Evolutionary conservation across 1,140 invertebrate species (phyloP), one percentile per base, ranked within the genome.

Genomic region (Drosophila nigrodunni): DNA sequence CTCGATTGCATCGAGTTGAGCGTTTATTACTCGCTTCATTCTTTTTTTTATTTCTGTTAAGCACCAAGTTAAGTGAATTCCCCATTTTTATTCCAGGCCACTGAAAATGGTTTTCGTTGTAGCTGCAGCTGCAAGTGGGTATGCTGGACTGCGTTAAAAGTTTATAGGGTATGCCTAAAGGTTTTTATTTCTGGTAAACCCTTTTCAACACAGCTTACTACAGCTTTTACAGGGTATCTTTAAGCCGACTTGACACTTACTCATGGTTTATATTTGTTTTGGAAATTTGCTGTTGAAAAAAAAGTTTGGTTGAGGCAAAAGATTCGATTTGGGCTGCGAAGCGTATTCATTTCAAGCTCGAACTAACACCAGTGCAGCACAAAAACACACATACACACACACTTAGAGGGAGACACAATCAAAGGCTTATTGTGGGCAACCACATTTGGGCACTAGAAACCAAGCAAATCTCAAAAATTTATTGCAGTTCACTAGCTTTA

Each of bases 391-490:
- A 41, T 49, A 34, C 13, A 54, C 43, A 13, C 30, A 21, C 6
- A 34, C 49, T 8, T 3, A 30, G 25, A 30, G 25, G 25, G 25
- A 47, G 7, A 54, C 4, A 43, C n/a, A 44, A 13, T 69, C 34
- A 62, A 49, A 60, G 37, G 59, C 49, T 61, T 21, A 61, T 74
- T 62, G 57, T 69, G 67, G 67, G 7, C 41, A 60, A 62, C 50
- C 71, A 10, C 35, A 60, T 44, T 64, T 52, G 37, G 35, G 37
- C 30, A 18, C 37, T 41, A 60, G 46, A 68, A 68, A 18, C 37
- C 59, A 35, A 25, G 21, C 13, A 54, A 71, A 75, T 75, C 73
- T 65, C 60, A 65, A 65, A 68, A 75, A 72, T 75, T 64, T 75
- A 75, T 71, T 65, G 68, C 68, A 75, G 37, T 70, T 64, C 60